These are phyloP conservation scores for Hypomesus transpacificus DNA, from an alignment of 2,113 vertebrate species.

Conservation along the genomic window DNA sequence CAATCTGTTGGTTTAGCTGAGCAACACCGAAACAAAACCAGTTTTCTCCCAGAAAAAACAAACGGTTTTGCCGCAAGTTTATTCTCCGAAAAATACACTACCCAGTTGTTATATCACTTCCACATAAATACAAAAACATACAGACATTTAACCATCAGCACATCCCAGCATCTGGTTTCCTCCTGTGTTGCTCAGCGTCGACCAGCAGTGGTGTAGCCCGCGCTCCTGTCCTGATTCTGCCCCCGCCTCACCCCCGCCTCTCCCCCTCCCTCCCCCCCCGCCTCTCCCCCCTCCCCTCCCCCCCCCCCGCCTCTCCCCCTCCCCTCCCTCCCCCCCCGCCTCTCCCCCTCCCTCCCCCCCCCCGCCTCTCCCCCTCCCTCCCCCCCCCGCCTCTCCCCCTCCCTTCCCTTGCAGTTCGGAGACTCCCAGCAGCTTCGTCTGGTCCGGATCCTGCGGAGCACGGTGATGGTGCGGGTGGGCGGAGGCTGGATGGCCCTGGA, in stretches of 20 bases:
- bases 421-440: slow-evolving; percentile 96
- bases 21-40: slow-evolving; percentile 56
- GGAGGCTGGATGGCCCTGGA: slow-evolving; percentile 99
- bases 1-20: slow-evolving; percentile 48
- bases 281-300: slow-evolving; percentile 19
- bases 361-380: background rate
- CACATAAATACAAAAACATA: too few species aligned
- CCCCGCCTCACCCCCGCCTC: slow-evolving; percentile 31
- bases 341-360: slow-evolving; percentile 24
- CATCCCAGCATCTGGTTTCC: slow-evolving; percentile 33
- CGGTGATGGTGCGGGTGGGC: slow-evolving; percentile 97
- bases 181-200: slow-evolving; percentile 48
- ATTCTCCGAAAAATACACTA: too few species aligned
- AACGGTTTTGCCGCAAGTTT: too few species aligned
- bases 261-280: slow-evolving; percentile 16
- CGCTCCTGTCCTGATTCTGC: background rate
- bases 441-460: slow-evolving; percentile 94
- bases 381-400: too few species aligned
- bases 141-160: background rate
- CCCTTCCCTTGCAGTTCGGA: slow-evolving; percentile 78
- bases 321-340: background rate
- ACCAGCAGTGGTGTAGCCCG: background rate
- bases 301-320: slow-evolving; percentile 36
- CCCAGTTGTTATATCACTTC: too few species aligned
- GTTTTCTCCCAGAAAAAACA: slow-evolving; percentile 2